A percentile compares a stretch with the other conserved stretches of the same genome.
phyloP scores from a whole-genome alignment of 2,797 vertebrate genomes.

The Craterocephalus amniculus region DNA sequence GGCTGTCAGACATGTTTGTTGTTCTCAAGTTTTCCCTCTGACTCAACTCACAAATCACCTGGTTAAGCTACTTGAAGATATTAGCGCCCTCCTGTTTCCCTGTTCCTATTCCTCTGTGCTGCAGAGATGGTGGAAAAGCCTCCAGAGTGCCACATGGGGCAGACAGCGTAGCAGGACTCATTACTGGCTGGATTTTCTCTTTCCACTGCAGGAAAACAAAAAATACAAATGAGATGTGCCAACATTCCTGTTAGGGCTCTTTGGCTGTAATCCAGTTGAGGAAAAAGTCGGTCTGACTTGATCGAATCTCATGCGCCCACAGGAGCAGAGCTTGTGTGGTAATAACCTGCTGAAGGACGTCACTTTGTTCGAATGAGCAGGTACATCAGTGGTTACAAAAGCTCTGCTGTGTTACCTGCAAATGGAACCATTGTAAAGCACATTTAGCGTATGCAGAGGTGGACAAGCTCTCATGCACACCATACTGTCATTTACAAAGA shows the following conservation, averaged over 20 bases:
- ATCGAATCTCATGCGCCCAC: constrained; percentile 38
- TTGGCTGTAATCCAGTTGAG: constrained; percentile 47
- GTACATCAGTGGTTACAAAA: constrained; percentile 10
- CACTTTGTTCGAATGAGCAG: constrained; percentile 15
- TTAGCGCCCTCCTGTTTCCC: constrained; percentile 1
- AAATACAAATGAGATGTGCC: constrained; percentile 60
- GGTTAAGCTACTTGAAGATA: constrained; percentile 17
- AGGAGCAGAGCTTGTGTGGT: constrained; percentile 22
- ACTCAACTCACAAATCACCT: constrained; percentile 25
- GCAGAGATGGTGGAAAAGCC: constrained; percentile 46
- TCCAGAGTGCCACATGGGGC: constrained; percentile 51
- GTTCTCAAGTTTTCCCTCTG: constrained; percentile 57
- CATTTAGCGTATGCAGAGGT: not conserved
- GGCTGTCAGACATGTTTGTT: constrained; percentile 29
- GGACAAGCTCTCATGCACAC: constrained; percentile 4
- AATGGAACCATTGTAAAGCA: not conserved
- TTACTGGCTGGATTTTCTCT: constrained; percentile 55
- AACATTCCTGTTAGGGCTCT: constrained; percentile 24
- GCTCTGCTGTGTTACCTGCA: not conserved
- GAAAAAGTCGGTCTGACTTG: constrained; percentile 34
- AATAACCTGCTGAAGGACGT: constrained; percentile 20
- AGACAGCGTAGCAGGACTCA: constrained; percentile 58
- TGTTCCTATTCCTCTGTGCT: constrained; percentile 32
- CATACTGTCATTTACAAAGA: not conserved
- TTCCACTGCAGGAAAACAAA: constrained; percentile 37